These are phyloP conservation scores for Frieseomelitta varia DNA, from an alignment of 1,140 invertebrate genomes.

Conservation along the genomic window DNA sequence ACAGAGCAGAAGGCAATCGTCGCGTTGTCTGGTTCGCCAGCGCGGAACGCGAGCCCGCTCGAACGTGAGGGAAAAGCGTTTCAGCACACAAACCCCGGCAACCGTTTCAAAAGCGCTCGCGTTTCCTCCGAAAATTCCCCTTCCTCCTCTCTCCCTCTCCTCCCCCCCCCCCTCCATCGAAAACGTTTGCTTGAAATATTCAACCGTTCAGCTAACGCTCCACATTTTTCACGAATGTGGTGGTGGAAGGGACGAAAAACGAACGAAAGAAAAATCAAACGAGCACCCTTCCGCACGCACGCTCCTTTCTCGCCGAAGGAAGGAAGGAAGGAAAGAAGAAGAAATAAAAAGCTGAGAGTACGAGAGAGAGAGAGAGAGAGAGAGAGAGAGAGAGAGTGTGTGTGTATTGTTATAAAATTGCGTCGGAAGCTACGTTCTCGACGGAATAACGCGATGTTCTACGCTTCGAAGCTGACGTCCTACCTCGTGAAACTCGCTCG, in stretches of 20 bases:
- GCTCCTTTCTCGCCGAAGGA: not conserved
- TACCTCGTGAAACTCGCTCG: not conserved
- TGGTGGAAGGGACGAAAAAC: not conserved
- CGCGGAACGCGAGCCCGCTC: not conserved
- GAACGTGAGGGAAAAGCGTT: constrained; percentile 21
- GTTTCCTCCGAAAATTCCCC: constrained; percentile 18
- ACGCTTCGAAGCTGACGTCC: constrained; percentile 6
- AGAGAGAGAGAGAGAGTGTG: not conserved
- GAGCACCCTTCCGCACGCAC: not conserved
- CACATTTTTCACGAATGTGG: constrained; percentile 17
- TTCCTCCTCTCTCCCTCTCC: too few species aligned
- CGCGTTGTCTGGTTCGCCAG: constrained; percentile 1
- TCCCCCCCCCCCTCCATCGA: too few species aligned
- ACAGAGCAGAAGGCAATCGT: constrained; percentile 11
- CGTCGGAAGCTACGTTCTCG: constrained; percentile 30
- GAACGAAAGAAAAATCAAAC: not conserved
- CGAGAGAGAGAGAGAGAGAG: too few species aligned
- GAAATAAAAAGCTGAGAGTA: too few species aligned
- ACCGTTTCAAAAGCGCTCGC: not conserved
- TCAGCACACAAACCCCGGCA: not conserved
- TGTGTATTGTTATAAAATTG: constrained; percentile 38
- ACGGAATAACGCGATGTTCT: not conserved
- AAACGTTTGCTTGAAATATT: constrained; percentile 43
- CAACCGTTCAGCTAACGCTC: constrained; percentile 30
- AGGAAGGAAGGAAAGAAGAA: not conserved